A percentile compares a stretch with the other conserved stretches of the same genome.
Conservation (phyloP, 92 coral and sea anemone species). For the Palythoa grandiflora region DNA sequence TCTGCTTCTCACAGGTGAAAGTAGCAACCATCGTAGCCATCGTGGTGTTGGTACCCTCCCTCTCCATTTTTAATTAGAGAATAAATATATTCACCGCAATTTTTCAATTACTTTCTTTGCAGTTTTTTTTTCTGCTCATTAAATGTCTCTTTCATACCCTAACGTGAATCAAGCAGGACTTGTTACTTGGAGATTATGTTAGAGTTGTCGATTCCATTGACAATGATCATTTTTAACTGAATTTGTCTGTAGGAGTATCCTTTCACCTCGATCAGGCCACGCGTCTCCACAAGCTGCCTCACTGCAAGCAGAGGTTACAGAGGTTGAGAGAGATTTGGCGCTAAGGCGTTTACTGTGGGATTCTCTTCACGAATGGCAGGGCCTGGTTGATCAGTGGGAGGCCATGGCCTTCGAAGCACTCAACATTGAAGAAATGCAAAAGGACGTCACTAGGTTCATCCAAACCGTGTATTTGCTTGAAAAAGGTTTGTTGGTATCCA, state of each 20-base stretch:
- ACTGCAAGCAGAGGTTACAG: slow-evolving; percentile 86
- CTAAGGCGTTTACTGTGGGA: slow-evolving; percentile 94
- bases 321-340: slow-evolving; percentile 90
- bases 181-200: too few relatives aligned
- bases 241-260: slow-evolving; percentile 55
- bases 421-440: slow-evolving; percentile 84
- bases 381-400: slow-evolving; percentile 86
- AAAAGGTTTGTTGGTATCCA: slow-evolving; percentile 69
- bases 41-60: too few relatives aligned
- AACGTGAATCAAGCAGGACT: too few relatives aligned
- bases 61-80: too few relatives aligned
- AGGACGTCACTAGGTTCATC: slow-evolving; percentile 86
- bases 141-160: too few relatives aligned
- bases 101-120: too few relatives aligned
- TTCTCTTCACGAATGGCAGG: slow-evolving; percentile 94
- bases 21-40: too few relatives aligned
- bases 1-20: too few relatives aligned
- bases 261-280: slow-evolving; percentile 41
- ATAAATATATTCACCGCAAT: too few relatives aligned
- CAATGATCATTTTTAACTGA: neutral
- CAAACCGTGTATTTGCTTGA: slow-evolving; percentile 90
- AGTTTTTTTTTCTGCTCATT: too few relatives aligned
- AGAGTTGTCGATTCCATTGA: too few relatives aligned
- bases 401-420: slow-evolving; percentile 86
- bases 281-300: slow-evolving; percentile 76